Percentiles rank a stretch among this genome's conserved stretches.
Evolutionary conservation across 2,888 invertebrate species (phyloP).

Genomic region (Yponomeuta sedellus): DNA sequence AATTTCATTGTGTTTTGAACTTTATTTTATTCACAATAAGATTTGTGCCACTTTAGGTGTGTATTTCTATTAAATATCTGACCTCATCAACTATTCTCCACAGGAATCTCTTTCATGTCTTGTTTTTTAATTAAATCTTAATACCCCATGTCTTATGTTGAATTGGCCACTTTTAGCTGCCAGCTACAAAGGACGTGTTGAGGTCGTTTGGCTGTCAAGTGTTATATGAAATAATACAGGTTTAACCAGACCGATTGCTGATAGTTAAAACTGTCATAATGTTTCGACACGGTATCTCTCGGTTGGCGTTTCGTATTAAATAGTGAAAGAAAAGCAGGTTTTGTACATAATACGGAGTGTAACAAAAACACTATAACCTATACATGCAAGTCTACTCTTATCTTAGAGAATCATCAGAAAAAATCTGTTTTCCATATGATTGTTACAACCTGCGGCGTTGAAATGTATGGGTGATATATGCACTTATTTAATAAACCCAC

Average conservation of each 20-base stretch:
- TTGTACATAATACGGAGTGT: too few relatives aligned
- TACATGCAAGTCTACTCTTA: too few relatives aligned
- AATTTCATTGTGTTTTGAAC: background rate
- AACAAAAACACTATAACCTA: too few relatives aligned
- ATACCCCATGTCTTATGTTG: background rate
- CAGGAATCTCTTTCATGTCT: too few relatives aligned
- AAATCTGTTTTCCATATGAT: too few relatives aligned
- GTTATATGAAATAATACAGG: background rate
- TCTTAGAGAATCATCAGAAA: too few relatives aligned
- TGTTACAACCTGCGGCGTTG: too few relatives aligned
- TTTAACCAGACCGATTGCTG: background rate
- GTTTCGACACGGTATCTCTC: background rate
- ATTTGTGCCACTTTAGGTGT: background rate
- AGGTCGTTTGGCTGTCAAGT: background rate
- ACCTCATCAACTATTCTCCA: too few relatives aligned
- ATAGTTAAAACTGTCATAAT: background rate
- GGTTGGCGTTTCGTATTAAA: too few relatives aligned
- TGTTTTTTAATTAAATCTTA: background rate
- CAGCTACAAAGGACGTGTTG: background rate
- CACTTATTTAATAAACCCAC: too few relatives aligned
- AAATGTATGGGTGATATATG: too few relatives aligned
- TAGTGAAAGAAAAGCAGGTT: too few relatives aligned
- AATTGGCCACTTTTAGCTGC: background rate
- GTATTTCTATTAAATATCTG: background rate
- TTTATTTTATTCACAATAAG: background rate